Percentiles rank a stretch among this genome's conserved stretches.
phyloP scores from a whole-genome alignment of 2,113 vertebrate species.

The Acanthochromis polyacanthus region DNA sequence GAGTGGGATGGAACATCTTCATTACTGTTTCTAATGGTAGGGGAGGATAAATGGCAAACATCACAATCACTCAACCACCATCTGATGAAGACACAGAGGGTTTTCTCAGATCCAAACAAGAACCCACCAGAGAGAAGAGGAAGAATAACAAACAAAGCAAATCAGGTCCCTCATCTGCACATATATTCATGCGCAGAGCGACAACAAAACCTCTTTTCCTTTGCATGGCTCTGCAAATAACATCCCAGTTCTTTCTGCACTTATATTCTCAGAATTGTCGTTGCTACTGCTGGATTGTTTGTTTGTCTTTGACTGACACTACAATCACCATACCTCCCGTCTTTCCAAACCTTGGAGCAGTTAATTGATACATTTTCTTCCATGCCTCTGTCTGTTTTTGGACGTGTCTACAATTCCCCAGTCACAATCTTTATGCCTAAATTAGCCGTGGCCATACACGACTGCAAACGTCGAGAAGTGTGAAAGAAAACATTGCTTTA shows the following conservation, averaged over 20 bases:
- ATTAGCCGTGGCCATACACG: neutral
- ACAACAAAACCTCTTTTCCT: slow-evolving; percentile 40
- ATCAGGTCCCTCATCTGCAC: slow-evolving; percentile 60
- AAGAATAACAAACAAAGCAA: slow-evolving; percentile 70
- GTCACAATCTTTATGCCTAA: slow-evolving; percentile 2
- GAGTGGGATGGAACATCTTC: slow-evolving; percentile 61
- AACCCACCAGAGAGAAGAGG: slow-evolving; percentile 59
- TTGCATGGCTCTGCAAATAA: slow-evolving; percentile 44
- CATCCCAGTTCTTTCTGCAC: slow-evolving; percentile 42
- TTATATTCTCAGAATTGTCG: slow-evolving; percentile 19
- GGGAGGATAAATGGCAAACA: slow-evolving; percentile 51
- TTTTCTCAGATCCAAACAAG: slow-evolving; percentile 63
- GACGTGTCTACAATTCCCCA: slow-evolving; percentile 6
- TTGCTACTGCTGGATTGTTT: slow-evolving; percentile 32
- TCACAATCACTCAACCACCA: slow-evolving; percentile 50
- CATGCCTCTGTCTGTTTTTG: slow-evolving; percentile 8
- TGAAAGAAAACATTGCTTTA: no score
- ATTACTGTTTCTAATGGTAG: slow-evolving; percentile 50
- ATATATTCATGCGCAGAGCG: slow-evolving; percentile 29
- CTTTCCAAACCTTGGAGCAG: slow-evolving; percentile 34
- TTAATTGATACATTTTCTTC: slow-evolving; percentile 54
- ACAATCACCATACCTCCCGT: slow-evolving; percentile 1
- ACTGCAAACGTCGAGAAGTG: no score
- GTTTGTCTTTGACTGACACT: slow-evolving; percentile 40
- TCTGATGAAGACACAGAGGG: slow-evolving; percentile 64